Percentiles rank a stretch among this genome's conserved stretches.
Evolutionary conservation across 2,797 vertebrate genomes (phyloP).

Genomic region (Anas capensis): DNA sequence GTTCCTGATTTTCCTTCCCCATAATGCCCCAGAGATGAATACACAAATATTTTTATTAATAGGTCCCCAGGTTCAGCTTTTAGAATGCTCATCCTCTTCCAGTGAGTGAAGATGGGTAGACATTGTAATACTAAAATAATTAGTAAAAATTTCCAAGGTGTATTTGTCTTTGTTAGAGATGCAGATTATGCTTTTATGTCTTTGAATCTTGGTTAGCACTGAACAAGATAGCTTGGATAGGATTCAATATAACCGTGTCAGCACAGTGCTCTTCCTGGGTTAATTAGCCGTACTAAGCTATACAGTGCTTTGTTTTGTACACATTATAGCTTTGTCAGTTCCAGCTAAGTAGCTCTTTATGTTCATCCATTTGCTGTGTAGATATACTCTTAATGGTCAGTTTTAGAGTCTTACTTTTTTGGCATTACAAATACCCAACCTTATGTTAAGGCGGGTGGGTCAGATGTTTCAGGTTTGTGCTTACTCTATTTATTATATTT

Average conservation of each 20-base stretch:
- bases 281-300: neutral
- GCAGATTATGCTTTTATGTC: neutral
- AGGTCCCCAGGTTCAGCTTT: neutral
- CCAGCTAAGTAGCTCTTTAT: neutral
- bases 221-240: neutral
- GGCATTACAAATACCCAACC: neutral
- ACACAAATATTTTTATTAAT: neutral
- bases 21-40: neutral
- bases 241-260: neutral
- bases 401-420: neutral
- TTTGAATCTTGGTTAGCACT: neutral
- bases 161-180: neutral
- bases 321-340: neutral
- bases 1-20: neutral
- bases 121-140: slow-evolving; percentile 4
- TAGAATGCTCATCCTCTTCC: neutral
- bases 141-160: neutral
- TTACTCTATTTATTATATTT: neutral
- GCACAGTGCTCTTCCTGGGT: neutral
- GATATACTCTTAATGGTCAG: neutral
- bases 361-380: neutral
- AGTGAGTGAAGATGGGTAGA: neutral
- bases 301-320: neutral
- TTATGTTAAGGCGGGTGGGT: neutral
- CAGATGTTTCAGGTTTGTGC: neutral